A percentile compares a stretch with the other conserved stretches of the same genome.
These are phyloP conservation scores for Plemyria rubiginata DNA, from an alignment of 2,888 invertebrate species.

Conservation along the genomic window DNA sequence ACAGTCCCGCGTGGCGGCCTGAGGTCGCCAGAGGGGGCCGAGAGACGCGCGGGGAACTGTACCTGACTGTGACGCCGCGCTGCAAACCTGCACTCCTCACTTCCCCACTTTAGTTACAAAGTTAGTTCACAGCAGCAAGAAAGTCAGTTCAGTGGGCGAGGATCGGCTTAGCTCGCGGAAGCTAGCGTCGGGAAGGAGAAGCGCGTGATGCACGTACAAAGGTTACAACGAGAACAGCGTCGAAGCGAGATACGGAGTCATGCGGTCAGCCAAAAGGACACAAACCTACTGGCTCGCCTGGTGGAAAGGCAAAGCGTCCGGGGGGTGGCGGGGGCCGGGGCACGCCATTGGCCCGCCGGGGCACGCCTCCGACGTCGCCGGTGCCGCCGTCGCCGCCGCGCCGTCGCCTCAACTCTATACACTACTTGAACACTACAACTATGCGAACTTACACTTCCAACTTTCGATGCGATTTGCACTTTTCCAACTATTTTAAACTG, in stretches of 20 bases:
- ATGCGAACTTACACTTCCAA: conserved; percentile 58
- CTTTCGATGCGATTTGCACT: conserved; percentile 56
- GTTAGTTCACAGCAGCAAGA: conserved; percentile 66
- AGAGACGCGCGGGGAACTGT: conserved; percentile 59
- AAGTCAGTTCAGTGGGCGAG: conserved; percentile 50
- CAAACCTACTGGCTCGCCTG: conserved; percentile 84
- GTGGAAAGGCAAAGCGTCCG: conserved; percentile 67
- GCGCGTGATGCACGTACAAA: conserved; percentile 80
- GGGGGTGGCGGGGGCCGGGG: conserved; percentile 71
- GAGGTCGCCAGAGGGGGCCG: conserved; percentile 51
- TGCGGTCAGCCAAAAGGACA: conserved; percentile 86
- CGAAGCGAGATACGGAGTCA: conserved; percentile 85
- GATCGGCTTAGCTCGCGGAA: conserved; percentile 70
- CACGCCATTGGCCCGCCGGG: conserved; percentile 80
- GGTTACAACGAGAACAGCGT: conserved; percentile 81
- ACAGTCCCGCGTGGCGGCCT: conserved; percentile 58
- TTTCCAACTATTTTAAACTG: conserved; percentile 54
- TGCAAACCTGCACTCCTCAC: conserved; percentile 70
- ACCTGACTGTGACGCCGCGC: conserved; percentile 74
- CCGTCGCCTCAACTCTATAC: conserved; percentile 55
- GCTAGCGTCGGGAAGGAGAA: conserved; percentile 71
- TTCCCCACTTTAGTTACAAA: conserved; percentile 61
- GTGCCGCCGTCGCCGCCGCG: conserved; percentile 57
- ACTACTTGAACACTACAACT: conserved; percentile 59
- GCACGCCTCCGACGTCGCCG: conserved; percentile 75